These are phyloP conservation scores for Drosophila truncata DNA, from an alignment of 1,140 invertebrate species.

Conservation along the genomic window DNA sequence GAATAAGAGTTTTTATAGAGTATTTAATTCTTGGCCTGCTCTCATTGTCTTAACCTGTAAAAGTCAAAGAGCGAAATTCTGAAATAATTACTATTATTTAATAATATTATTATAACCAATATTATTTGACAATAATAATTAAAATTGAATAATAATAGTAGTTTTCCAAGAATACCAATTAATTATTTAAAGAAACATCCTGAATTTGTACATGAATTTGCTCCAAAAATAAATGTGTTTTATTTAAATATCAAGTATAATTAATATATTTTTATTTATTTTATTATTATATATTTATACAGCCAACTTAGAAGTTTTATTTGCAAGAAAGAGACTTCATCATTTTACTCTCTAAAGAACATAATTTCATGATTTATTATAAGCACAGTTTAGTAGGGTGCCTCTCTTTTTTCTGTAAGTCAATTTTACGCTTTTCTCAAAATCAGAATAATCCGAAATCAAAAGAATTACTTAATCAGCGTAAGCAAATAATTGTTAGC, in stretches of 20 bases:
- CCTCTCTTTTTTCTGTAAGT: too few relatives aligned
- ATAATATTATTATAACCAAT: too few relatives aligned
- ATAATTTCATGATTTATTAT: background rate
- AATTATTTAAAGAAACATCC: too few relatives aligned
- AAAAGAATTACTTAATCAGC: slow-evolving; percentile 24
- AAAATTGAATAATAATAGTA: too few relatives aligned
- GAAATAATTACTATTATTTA: too few relatives aligned
- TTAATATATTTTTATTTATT: fast-evolving
- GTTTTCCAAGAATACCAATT: too few relatives aligned
- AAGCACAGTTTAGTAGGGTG: slow-evolving; percentile 4
- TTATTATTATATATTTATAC: background rate
- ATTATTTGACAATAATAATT: too few relatives aligned
- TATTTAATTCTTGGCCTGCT: background rate
- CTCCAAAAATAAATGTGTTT: background rate
- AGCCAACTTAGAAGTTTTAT: too few relatives aligned
- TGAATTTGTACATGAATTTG: too few relatives aligned
- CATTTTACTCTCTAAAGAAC: background rate
- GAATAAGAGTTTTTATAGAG: background rate
- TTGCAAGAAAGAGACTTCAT: background rate
- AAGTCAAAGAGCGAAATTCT: background rate
- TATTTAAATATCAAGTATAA: background rate
- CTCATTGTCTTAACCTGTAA: background rate
- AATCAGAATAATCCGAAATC: slow-evolving; percentile 31
- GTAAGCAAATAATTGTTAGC: slow-evolving; percentile 34
- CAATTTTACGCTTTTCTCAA: slow-evolving; percentile 2